Evolutionary conservation across 2,888 invertebrate species (phyloP), one percentile per base, ranked within the genome.

Genomic region (Drosophila anomelani): DNA sequence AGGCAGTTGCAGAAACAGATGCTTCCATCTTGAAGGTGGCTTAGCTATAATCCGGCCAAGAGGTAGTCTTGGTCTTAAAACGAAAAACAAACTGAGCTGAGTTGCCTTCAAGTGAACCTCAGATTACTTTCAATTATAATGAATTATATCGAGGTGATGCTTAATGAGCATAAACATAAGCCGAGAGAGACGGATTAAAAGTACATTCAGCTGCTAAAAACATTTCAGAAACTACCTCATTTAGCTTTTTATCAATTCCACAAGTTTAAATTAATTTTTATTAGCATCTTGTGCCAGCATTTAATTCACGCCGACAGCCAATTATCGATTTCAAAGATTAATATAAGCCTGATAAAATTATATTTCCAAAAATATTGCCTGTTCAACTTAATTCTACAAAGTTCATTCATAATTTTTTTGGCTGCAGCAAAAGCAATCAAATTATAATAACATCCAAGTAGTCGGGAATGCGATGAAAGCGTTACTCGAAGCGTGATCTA

Each of bases 391-490:
- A 55, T 56, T 32, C 34, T 39, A 20, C 17, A 20, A 39, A 70
- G 71, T 53, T 75, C n/a, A n/a, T 56, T 56, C 43, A 57, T 72
- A 63, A 75, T 74, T 75, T 46, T 23, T 60, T 23, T 60, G 29
- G 44, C 69, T 68, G 57, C 46, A 54, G 54, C 53, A 60, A 71
- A 85, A 75, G 82, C 83, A 85, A 89, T 89, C 89, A 84, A 84
- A 89, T 89, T 82, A 88, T 81, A 81, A 81, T 67, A 89, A 81
- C 68, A 69, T 13, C 43, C 39, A 53, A 46, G 44, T 43, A 60
- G 69, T 47, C 49, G 34, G 44, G 23, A 69, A 53, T 44, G 47
- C 66, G 76, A 88, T 83, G 75, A 83, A 86, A 89, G 86, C 75
- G 70, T 44, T 39, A 53, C 53, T 58, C 58, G 72, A 77, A 89